Conservation (phyloP, 2,888 invertebrate genomes). For the Oxytorus armatus region DNA sequence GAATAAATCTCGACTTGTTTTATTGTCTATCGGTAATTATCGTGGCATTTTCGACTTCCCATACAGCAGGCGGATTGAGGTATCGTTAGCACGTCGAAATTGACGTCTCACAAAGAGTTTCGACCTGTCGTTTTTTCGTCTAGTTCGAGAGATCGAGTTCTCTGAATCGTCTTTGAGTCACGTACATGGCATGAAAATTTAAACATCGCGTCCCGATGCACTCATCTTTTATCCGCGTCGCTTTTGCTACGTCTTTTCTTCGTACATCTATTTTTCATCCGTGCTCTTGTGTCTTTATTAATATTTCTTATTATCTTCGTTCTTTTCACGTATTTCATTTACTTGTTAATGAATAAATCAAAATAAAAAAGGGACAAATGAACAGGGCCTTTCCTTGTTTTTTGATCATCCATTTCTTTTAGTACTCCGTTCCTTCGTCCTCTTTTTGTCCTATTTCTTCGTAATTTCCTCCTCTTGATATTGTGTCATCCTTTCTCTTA, state of each 20-base stretch:
- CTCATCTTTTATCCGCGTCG: too few relatives aligned
- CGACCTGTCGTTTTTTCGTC: too few relatives aligned
- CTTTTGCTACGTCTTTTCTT: background rate
- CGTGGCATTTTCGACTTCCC: background rate
- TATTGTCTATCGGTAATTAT: slow-evolving; percentile 27
- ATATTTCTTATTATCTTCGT: background rate
- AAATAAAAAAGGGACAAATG: background rate
- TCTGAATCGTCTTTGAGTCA: too few relatives aligned
- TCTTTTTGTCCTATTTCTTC: background rate
- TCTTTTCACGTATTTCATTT: background rate
- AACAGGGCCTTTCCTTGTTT: background rate
- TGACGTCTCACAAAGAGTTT: too few relatives aligned
- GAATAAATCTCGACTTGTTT: slow-evolving; percentile 21
- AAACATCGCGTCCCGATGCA: too few relatives aligned
- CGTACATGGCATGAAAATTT: too few relatives aligned
- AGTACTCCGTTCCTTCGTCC: background rate
- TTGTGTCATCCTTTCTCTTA: background rate
- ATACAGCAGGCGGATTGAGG: too few relatives aligned
- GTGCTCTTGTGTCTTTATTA: background rate
- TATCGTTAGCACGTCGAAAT: too few relatives aligned
- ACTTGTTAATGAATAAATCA: background rate
- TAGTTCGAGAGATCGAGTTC: too few relatives aligned
- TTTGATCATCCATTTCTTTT: background rate
- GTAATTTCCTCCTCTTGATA: background rate
- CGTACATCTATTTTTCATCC: background rate